Base-by-base conservation (phyloP, 2,888 invertebrate genomes). In the Panzeria rudis region DNA sequence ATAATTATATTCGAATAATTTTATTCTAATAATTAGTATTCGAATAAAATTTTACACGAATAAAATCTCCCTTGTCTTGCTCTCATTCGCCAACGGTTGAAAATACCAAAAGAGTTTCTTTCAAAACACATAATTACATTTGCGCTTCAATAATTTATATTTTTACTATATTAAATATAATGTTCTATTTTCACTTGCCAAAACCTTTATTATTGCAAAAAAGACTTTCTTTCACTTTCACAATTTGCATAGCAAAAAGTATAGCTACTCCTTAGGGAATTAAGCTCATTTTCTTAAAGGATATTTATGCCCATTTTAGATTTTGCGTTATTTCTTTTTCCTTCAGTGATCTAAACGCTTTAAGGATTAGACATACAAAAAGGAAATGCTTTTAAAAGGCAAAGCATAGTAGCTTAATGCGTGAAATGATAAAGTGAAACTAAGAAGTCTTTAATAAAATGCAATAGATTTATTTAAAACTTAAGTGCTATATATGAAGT, bases 251-350 rank as follows among this genome's bases (percentile, higher is more conserved):
- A 20, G 23, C 25, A 69, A 47, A 52, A 73, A 62, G 54, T 75
- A 23, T 50, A 75, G 76, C 56, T 69, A 52, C 50, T 66, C 75
- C 71, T 61, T 41, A 35, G 77, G 72, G 84, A 81, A 81, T 84
- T 72, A 20, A 66, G 35, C 13, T 72, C 68, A 69, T 81, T 72
- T 72, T 76, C 80, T 81, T 52, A 66, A 81, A 76, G 76, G 54
- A 76, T 80, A 71, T 80, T 71, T 66, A 69, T 59, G 17, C 50
- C 29, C n/a, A 75, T 68, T 59, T 54, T 71, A 32, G 20, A 44
- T 71, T n/a, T 29, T 44, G 32, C 38, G 8, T 20, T 41, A 29
- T 25, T 38, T n/a, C 68, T 52, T 52, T 50, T 32, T 44, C 7
- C 44, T 62, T 64, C 11, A n/a, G n/a, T 64, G 56, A 79, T 54